Evolutionary conservation across 2,797 vertebrate genomes (phyloP).

Genomic region (Anguilla pacifica): DNA sequence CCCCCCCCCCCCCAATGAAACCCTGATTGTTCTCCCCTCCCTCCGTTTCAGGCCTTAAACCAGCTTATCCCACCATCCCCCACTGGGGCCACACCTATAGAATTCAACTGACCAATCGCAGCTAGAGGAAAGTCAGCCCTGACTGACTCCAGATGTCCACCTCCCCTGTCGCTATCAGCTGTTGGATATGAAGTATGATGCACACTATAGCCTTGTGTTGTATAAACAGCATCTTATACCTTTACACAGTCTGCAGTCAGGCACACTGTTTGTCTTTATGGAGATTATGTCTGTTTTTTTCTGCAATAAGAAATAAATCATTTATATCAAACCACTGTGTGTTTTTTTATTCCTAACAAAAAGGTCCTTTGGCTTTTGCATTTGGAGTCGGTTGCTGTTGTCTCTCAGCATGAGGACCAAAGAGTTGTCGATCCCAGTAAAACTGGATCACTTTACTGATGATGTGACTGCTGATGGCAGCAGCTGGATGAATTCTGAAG

Average conservation of each 20-base stretch:
- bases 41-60: constrained; percentile 49
- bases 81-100: neutral
- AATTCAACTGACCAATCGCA: constrained; percentile 47
- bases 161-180: neutral
- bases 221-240: neutral
- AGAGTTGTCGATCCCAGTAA: no score
- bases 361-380: no score
- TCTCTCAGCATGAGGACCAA: no score
- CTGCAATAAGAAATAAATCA: neutral
- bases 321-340: neutral
- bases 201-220: neutral
- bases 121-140: neutral
- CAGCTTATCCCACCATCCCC: constrained; percentile 29
- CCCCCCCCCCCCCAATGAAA: constrained; percentile 6
- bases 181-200: neutral
- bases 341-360: neutral
- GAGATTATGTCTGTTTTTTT: neutral
- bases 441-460: no score
- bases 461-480: no score
- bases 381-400: no score
- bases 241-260: no score
- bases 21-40: constrained; percentile 17
- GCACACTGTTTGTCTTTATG: neutral
- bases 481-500: no score
- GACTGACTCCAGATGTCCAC: neutral